These are phyloP conservation scores for Halcyon senegalensis DNA, from an alignment of 2,113 vertebrate species.

Conservation along the genomic window DNA sequence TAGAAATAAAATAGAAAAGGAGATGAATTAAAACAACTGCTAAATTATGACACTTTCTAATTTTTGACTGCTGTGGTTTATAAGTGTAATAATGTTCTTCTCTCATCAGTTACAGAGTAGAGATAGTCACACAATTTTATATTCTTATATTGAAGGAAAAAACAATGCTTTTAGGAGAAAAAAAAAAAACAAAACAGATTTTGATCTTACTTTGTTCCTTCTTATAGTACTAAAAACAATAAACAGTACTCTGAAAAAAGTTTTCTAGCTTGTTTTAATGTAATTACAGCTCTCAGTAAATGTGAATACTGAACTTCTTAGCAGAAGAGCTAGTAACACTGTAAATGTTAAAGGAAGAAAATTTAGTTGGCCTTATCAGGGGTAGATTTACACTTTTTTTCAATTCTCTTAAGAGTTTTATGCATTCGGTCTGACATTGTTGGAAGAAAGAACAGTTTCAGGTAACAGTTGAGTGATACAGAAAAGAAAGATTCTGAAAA, in stretches of 20 bases:
- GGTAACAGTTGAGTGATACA: background rate
- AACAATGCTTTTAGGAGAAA: background rate
- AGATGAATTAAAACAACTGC: background rate
- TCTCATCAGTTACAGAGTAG: background rate
- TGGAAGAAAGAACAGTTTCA: background rate
- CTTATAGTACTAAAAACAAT: background rate
- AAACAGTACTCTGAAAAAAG: background rate
- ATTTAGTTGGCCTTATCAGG: background rate
- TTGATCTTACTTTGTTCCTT: background rate
- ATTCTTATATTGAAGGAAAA: background rate
- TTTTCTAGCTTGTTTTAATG: background rate
- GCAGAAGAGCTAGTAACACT: background rate
- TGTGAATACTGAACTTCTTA: background rate
- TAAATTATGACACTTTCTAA: background rate
- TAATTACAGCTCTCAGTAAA: background rate
- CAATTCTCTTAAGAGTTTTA: background rate
- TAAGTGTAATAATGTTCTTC: background rate
- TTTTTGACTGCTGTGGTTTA: background rate
- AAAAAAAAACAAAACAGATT: background rate
- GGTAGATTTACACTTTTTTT: background rate
- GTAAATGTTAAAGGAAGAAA: background rate
- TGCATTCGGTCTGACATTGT: background rate
- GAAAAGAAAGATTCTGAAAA: background rate
- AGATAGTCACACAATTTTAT: background rate
- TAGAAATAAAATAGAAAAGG: background rate